Evolutionary conservation across 1,140 invertebrate genomes (phyloP), one percentile per base, ranked within the genome.

Genomic region (Maconellicoccus hirsutus): DNA sequence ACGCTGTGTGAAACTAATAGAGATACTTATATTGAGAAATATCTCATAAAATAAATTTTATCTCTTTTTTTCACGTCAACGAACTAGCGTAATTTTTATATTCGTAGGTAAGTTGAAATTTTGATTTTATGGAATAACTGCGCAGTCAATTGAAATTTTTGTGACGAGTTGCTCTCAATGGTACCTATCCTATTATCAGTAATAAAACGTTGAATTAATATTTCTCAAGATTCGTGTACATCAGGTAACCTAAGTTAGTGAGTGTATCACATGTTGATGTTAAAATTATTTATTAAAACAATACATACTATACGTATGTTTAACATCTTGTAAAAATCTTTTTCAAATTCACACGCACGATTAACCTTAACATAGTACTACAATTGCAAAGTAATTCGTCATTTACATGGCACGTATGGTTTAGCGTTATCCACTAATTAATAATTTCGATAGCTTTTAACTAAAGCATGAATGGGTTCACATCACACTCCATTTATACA

Each of bases 391-490:
- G 10, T 52, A 52, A 52, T 52, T 52, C 42, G 42, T 52, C 42
- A 19, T 52, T 52, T 52, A 52, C n/a, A 52, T 52, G 12, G 42
- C 42, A 52, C 42, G 42, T 16, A 52, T 52, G 42, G 42, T 52
- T 52, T 52, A 52, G 3, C 16, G 25, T 66, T 14, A 66, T 66
- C 19, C 25, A 8, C 25, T 66, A 66, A 66, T 66, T 66, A 66
- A 66, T 66, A 66, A 66, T 66, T 66, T 66, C 61, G 61, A 66
- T 66, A 66, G 61, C 25, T 66, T n/a, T n/a, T 59, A 59, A 59
- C 52, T 66, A 66, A 66, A 66, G 19, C 8, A 66, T 66, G 25
- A 25, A 66, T 66, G 25, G 61, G 61, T 66, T 25, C 61, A 52
- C 42, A 52, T 52, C 42, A 16, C n/a, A 52, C 42, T 52, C 42